Conservation (phyloP, 2,113 vertebrate genomes). For the Pelobates fuscus region DNA sequence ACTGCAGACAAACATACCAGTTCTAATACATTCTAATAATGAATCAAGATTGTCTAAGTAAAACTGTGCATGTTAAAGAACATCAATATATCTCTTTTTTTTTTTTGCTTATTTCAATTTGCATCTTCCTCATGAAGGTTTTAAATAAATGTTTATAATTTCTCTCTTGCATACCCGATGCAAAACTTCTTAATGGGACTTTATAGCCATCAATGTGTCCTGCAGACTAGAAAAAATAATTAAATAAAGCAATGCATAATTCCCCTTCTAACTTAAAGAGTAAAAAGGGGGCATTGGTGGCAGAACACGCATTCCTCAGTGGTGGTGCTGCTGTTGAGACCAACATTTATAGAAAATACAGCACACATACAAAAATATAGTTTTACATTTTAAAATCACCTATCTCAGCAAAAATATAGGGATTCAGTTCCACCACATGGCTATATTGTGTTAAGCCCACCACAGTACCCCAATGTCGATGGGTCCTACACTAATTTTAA, state of each 20-base stretch:
- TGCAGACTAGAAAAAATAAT: background rate
- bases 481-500: too few relatives aligned
- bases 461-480: too few relatives aligned
- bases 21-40: constrained; percentile 58
- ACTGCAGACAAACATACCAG: constrained; percentile 57
- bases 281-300: too few relatives aligned
- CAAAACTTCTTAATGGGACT: constrained; percentile 73
- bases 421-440: too few relatives aligned
- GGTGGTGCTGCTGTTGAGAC: too few relatives aligned
- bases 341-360: too few relatives aligned
- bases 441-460: too few relatives aligned
- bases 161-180: constrained; percentile 46
- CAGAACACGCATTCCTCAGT: too few relatives aligned
- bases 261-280: too few relatives aligned
- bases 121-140: constrained; percentile 42
- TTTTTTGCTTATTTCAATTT: constrained; percentile 58
- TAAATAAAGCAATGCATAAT: background rate
- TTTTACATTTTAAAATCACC: too few relatives aligned
- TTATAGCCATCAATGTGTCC: constrained; percentile 70
- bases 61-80: constrained; percentile 60
- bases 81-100: constrained; percentile 47
- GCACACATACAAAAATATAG: too few relatives aligned
- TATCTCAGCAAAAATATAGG: too few relatives aligned
- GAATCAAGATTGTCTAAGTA: constrained; percentile 63
- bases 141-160: constrained; percentile 62